phyloP scores from a whole-genome alignment of 2,113 vertebrate genomes.

The Grallaria varia region DNA sequence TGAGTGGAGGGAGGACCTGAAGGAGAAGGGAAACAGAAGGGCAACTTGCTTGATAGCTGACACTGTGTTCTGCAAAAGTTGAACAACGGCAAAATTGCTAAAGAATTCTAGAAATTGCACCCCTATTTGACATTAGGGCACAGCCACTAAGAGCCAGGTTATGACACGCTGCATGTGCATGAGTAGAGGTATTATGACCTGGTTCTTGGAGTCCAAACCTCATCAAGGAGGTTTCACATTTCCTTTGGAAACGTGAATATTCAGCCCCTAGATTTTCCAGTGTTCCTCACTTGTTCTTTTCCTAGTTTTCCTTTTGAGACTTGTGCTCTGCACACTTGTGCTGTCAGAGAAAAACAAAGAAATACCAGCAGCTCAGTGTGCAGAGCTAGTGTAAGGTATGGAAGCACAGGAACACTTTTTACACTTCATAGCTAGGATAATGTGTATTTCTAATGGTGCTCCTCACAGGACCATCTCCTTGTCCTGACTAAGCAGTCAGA shows the following conservation, averaged over 20 bases:
- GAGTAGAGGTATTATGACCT: not conserved
- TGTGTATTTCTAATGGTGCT: not conserved
- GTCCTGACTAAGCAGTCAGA: not conserved
- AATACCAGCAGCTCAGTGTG: not conserved
- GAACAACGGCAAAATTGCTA: not conserved
- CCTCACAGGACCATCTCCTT: not conserved
- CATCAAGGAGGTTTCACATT: not conserved
- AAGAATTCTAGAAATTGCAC: not conserved
- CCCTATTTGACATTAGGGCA: not conserved
- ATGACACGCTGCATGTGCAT: rapidly evolving
- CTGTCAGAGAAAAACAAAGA: not conserved
- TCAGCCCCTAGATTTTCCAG: not conserved
- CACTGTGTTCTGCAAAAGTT: not conserved
- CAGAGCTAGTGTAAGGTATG: not conserved
- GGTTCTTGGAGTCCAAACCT: not conserved
- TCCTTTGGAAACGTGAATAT: not conserved
- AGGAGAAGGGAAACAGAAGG: not conserved
- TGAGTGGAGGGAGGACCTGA: not conserved
- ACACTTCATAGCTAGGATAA: not conserved
- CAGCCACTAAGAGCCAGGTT: not conserved
- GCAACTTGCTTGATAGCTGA: not conserved
- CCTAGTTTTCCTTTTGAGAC: not conserved
- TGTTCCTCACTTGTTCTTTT: not conserved
- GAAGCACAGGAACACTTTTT: not conserved
- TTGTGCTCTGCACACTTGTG: not conserved